Conservation (phyloP, 2,888 invertebrate species). For the Drosophila melanosoma region DNA sequence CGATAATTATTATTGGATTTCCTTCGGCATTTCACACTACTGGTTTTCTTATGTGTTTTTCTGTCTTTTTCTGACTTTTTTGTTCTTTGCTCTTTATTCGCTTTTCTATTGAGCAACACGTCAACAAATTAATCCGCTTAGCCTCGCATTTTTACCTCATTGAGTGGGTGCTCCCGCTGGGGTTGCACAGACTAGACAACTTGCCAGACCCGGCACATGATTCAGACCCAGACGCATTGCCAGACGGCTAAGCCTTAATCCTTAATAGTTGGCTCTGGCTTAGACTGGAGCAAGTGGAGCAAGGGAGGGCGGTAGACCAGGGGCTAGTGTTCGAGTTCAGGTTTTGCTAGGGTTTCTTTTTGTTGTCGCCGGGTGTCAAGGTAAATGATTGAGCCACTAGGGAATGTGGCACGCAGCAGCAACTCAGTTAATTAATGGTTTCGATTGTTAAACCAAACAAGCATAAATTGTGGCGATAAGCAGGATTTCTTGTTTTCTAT, state of each 20-base stretch:
- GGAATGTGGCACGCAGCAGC: conserved; percentile 41
- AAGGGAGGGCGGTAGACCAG: background rate
- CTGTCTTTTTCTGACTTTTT: conserved; percentile 9
- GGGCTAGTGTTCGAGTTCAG: conserved; percentile 14
- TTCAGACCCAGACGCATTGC: conserved; percentile 57
- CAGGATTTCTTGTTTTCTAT: conserved; percentile 6
- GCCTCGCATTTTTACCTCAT: conserved; percentile 60
- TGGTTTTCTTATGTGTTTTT: conserved; percentile 41
- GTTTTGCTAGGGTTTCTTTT: conserved; percentile 62
- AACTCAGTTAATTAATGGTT: conserved; percentile 61
- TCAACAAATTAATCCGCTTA: conserved; percentile 78
- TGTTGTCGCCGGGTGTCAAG: conserved; percentile 56
- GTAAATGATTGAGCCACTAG: conserved; percentile 60
- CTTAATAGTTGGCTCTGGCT: conserved; percentile 61
- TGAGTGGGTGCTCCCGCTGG: conserved; percentile 56
- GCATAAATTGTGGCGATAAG: conserved; percentile 39
- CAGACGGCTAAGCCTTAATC: conserved; percentile 77
- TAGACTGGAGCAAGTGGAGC: background rate
- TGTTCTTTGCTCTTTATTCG: conserved; percentile 13
- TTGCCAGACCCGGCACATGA: conserved; percentile 48
- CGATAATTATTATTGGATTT: conserved; percentile 74
- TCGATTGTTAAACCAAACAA: conserved; percentile 47
- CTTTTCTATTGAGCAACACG: conserved; percentile 66
- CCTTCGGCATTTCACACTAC: conserved; percentile 60
- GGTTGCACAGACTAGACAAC: conserved; percentile 64